Percentiles rank a stretch among this genome's conserved stretches.
These are phyloP conservation scores for Synanthedon vespiformis DNA, from an alignment of 2,888 invertebrate species.

Conservation along the genomic window DNA sequence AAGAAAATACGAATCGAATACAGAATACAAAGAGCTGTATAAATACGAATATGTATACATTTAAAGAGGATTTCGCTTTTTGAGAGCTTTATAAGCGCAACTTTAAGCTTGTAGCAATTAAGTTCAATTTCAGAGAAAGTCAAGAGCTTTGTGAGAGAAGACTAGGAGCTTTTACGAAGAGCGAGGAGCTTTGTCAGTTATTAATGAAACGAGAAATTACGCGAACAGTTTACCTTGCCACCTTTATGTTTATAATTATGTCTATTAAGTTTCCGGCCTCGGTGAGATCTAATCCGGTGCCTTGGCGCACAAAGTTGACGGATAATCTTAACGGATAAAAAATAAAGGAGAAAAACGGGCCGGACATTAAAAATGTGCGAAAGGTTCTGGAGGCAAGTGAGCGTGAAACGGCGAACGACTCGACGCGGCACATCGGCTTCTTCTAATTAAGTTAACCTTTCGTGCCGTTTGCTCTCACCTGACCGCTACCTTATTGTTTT, in stretches of 20 bases:
- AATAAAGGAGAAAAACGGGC: conserved; percentile 16
- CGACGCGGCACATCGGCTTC: conserved; percentile 8
- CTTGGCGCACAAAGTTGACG: conserved; percentile 3
- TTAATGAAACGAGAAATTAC: conserved; percentile 46
- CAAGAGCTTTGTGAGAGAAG: conserved; percentile 8
- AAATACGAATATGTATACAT: no score
- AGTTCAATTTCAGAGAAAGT: conserved; percentile 21
- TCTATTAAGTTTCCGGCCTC: neutral
- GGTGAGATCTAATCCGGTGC: neutral
- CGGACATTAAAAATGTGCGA: conserved; percentile 23
- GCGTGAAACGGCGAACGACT: conserved; percentile 25
- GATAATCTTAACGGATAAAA: conserved; percentile 11
- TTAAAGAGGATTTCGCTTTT: neutral
- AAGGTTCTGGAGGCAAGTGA: conserved; percentile 24
- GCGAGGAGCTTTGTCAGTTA: conserved; percentile 41
- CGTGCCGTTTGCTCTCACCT: conserved; percentile 5
- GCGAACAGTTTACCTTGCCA: conserved; percentile 27
- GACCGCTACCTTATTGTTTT: neutral
- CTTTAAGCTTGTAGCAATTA: conserved; percentile 9
- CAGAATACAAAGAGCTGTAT: no score
- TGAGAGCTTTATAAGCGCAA: neutral
- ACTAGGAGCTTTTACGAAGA: conserved; percentile 26
- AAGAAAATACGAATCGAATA: no score
- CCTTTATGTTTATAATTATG: conserved; percentile 27
- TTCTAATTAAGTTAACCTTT: conserved; percentile 43